Percentiles rank a stretch among this genome's conserved stretches.
phyloP scores from a whole-genome alignment of 2,888 invertebrate genomes.

The Parnassius smintheus region DNA sequence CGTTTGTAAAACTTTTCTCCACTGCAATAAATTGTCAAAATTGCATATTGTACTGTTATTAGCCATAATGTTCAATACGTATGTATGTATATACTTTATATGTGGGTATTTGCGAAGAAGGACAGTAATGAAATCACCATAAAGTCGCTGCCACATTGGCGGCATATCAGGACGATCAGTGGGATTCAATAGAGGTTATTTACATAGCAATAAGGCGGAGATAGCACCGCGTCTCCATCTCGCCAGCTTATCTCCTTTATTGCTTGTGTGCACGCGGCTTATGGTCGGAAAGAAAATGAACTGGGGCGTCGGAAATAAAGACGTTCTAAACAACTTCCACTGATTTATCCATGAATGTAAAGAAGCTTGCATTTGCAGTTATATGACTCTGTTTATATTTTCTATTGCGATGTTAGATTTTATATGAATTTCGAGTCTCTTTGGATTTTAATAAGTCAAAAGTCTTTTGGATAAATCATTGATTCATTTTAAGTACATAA shows the following conservation, averaged over 20 bases:
- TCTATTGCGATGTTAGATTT: not conserved
- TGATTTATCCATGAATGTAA: conserved; percentile 58
- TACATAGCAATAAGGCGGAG: conserved; percentile 75
- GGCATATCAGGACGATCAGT: conserved; percentile 65
- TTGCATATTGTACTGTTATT: no score
- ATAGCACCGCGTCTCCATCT: conserved; percentile 59
- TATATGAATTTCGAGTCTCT: not conserved
- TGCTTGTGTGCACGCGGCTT: conserved; percentile 72
- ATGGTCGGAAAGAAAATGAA: conserved; percentile 69
- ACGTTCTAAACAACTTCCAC: conserved; percentile 59
- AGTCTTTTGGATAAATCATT: no score
- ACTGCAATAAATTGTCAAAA: no score
- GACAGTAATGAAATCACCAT: conserved; percentile 52
- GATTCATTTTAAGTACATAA: no score
- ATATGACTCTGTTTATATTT: conserved; percentile 7
- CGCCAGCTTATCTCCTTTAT: conserved; percentile 68
- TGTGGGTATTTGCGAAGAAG: conserved; percentile 30
- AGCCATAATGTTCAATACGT: no score
- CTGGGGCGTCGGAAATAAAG: conserved; percentile 60
- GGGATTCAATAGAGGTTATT: conserved; percentile 74
- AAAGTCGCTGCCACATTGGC: conserved; percentile 73
- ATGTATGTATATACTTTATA: no score
- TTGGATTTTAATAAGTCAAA: no score
- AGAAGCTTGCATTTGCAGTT: conserved; percentile 29
- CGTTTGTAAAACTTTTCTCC: no score